Base-by-base conservation (phyloP, 2,113 vertebrate genomes). In the Andinoacara biseriatus region DNA sequence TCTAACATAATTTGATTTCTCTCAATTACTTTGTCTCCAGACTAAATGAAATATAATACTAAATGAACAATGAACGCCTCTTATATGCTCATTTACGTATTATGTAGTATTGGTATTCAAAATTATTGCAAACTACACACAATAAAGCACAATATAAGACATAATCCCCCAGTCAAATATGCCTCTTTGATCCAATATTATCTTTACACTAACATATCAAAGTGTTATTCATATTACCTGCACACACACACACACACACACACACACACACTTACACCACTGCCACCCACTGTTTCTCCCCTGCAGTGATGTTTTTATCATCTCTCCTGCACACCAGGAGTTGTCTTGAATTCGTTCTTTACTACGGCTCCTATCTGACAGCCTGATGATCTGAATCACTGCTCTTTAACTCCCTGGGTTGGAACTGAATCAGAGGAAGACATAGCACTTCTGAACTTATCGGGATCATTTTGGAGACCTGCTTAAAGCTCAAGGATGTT, bases 1-100 rank as follows among this genome's bases (percentile, higher is more conserved):
- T 91, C 93, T 90, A 87, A 90, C 91, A 86, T 92, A 93, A 94
- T 94, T 91, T 91, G 89, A 92, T 93, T 94, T 91, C 86, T 93
- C 89, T 90, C 90, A 93, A 90, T 94, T 92, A 93, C 87, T 90
- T 92, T 93, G 86, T 93, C 89, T 88, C 81, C 82, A 81, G 91
- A 93, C 85, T 86, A 90, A 86, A 88, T 60, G 78, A 84, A 88
- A 85, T 84, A 86, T 65, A 83, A 89, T 29, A 75, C 59, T 78
- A 92, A 92, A 86, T 89, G 87, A 90, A 90, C 87, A 90, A 87
- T 88, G 82, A 76, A 31, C 58, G 72, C 57, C 1, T 10, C 63
- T 78, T 74, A 46, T n/a, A 35, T 33, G 22, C 57, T 79, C 79
- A 59, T 81, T 62, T 83, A 60, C 62, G 80, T 31, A 29, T 62